phyloP scores from a whole-genome alignment of 2,888 invertebrate species.

The Lasioglossum vierecki region DNA sequence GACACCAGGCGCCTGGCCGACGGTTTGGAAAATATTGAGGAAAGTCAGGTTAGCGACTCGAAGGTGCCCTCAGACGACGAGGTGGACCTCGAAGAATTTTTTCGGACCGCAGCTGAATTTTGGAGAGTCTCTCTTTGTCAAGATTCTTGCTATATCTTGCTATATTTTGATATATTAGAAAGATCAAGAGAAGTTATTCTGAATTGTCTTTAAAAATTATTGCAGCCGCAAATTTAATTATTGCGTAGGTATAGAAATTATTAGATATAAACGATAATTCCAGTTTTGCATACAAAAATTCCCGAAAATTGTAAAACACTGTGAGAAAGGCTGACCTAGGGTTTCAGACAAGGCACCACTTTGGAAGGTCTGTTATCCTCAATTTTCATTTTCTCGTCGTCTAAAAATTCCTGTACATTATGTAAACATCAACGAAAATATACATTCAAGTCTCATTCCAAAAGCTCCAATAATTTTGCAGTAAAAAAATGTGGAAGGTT shows the following conservation, averaged over 20 bases:
- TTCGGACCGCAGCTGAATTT: too few relatives aligned
- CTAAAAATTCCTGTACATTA: not conserved
- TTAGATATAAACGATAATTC: not conserved
- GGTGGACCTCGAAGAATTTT: too few relatives aligned
- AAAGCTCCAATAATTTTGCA: not conserved
- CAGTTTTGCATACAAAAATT: not conserved
- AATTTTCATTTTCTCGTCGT: rapidly evolving
- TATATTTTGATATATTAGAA: too few relatives aligned
- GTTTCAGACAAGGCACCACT: not conserved
- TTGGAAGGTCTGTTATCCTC: not conserved
- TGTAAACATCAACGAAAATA: not conserved
- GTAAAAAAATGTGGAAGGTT: not conserved
- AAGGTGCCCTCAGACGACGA: too few relatives aligned
- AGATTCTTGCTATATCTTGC: too few relatives aligned
- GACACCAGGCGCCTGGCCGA: not conserved
- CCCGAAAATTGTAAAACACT: rapidly evolving
- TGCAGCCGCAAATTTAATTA: not conserved
- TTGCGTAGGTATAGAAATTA: not conserved
- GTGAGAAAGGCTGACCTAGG: too few relatives aligned
- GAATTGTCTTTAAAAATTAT: not conserved
- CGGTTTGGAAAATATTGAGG: not conserved
- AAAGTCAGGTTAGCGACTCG: not conserved
- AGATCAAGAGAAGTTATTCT: too few relatives aligned
- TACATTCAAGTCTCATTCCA: not conserved
- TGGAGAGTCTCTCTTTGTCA: too few relatives aligned